A percentile compares a stretch with the other conserved stretches of the same genome.
phyloP scores from a whole-genome alignment of 2,113 vertebrate species.

The Oreochromis niloticus region DNA sequence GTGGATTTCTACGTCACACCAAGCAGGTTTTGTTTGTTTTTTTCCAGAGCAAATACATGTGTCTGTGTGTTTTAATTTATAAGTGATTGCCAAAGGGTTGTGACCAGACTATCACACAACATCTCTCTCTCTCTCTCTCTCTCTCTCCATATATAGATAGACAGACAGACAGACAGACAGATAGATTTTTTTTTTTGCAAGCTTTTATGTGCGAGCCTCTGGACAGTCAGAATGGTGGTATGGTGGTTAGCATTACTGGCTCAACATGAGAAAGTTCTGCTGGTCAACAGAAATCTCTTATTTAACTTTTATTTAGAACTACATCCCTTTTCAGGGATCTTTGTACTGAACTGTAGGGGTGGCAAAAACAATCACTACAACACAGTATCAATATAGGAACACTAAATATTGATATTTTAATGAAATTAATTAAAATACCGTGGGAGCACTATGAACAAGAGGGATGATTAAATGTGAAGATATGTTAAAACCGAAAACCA shows the following conservation, averaged over 20 bases:
- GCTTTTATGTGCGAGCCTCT: neutral
- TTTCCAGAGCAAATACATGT: neutral
- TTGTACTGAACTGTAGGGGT: neutral
- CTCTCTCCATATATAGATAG: neutral
- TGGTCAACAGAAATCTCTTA: neutral
- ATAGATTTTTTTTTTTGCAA: no score
- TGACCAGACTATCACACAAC: neutral
- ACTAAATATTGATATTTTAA: neutral
- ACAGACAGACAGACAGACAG: rapidly evolving
- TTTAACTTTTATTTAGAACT: neutral
- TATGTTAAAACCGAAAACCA: neutral
- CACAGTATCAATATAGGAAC: neutral
- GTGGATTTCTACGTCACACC: neutral
- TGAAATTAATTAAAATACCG: neutral
- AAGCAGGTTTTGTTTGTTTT: neutral
- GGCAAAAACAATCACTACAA: neutral
- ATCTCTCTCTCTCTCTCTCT: neutral
- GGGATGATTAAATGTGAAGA: neutral
- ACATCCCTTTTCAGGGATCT: neutral
- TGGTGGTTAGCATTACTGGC: neutral
- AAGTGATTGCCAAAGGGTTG: neutral
- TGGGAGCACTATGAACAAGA: neutral
- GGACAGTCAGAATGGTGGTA: neutral
- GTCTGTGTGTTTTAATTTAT: neutral
- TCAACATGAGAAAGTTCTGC: neutral